Evolutionary conservation across 1,140 invertebrate species (phyloP).

Genomic region (Limonius californicus): DNA sequence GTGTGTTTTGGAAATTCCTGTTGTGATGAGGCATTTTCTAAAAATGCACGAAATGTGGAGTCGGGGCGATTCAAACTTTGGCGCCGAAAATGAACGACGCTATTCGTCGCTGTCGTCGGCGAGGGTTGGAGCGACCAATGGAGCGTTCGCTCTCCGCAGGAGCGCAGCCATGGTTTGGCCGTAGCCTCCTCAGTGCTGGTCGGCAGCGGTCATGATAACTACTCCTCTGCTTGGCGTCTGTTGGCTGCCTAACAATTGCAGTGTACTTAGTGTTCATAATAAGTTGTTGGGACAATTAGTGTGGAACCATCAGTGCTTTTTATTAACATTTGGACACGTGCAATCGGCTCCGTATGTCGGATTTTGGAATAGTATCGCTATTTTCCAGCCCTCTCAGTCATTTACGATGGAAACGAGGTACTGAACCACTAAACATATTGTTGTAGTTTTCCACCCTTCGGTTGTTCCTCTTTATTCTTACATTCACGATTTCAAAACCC

Average conservation of each 20-base stretch:
- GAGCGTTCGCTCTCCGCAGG: background rate
- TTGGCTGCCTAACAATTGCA: conserved; percentile 30
- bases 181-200: conserved; percentile 37
- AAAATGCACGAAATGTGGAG: too few species aligned
- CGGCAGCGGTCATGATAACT: conserved; percentile 45
- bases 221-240: conserved; percentile 37
- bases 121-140: conserved; percentile 9
- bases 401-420: conserved; percentile 15
- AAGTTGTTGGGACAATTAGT: conserved; percentile 39
- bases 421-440: too few species aligned
- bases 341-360: conserved; percentile 41
- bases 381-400: conserved; percentile 26
- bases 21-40: background rate
- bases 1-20: too few species aligned
- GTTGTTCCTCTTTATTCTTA: background rate
- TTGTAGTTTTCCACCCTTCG: background rate
- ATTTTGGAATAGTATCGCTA: conserved; percentile 40
- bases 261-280: conserved; percentile 24
- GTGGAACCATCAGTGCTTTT: conserved; percentile 38
- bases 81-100: background rate
- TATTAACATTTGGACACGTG: conserved; percentile 35
- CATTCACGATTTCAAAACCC: too few species aligned
- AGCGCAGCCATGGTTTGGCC: conserved; percentile 5
- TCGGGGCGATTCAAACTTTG: background rate
- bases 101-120: background rate